Conservation (phyloP, 1,140 invertebrate species). For the Drosophila nebulosa region DNA sequence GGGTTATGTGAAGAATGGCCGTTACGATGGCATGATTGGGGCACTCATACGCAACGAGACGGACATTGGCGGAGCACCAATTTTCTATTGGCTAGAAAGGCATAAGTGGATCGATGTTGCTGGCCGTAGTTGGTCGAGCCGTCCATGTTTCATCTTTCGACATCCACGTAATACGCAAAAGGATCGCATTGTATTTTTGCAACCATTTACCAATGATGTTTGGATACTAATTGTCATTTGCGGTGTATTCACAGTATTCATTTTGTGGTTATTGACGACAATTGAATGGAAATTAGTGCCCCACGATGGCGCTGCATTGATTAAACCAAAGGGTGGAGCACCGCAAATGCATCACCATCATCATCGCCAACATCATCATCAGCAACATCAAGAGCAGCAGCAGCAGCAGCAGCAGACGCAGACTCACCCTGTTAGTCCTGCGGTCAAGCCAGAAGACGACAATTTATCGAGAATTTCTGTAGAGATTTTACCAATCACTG, state of each 20-base stretch:
- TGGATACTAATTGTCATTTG: conserved; percentile 82
- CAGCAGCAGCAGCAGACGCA: not conserved
- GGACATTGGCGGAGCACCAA: conserved; percentile 84
- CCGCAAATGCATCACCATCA: conserved; percentile 18
- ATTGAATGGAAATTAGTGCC: conserved; percentile 65
- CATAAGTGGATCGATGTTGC: conserved; percentile 84
- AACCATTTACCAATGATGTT: conserved; percentile 82
- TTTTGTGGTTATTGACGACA: conserved; percentile 70
- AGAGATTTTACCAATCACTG: conserved; percentile 5
- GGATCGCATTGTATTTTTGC: conserved; percentile 84
- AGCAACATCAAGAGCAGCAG: conserved; percentile 10
- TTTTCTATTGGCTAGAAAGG: conserved; percentile 84
- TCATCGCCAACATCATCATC: conserved; percentile 16
- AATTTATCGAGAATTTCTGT: conserved; percentile 7
- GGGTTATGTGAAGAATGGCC: conserved; percentile 85
- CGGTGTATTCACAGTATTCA: conserved; percentile 59
- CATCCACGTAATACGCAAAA: conserved; percentile 85
- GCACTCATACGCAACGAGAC: conserved; percentile 83
- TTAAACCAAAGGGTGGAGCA: conserved; percentile 60
- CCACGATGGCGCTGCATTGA: conserved; percentile 55
- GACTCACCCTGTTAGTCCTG: conserved; percentile 12
- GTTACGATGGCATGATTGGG: conserved; percentile 86
- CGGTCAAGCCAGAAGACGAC: not conserved
- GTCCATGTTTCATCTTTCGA: conserved; percentile 84
- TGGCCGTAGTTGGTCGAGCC: conserved; percentile 82